Percentiles rank a stretch among this genome's conserved stretches.
Conservation (phyloP, 2,888 invertebrate species). For the Eilema sororculum region DNA sequence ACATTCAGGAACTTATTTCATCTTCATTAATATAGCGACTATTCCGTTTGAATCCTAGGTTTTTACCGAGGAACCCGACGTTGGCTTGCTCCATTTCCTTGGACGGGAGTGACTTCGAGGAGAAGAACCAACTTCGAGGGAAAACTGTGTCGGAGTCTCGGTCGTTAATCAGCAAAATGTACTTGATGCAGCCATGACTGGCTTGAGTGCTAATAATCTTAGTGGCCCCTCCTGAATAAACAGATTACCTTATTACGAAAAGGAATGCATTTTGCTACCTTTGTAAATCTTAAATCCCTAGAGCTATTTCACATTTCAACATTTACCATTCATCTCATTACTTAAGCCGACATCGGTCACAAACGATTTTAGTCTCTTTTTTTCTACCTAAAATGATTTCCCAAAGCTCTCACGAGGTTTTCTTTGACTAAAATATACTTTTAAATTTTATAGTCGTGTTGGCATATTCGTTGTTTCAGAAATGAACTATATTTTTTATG, state of each 20-base stretch:
- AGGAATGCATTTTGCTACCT: neutral
- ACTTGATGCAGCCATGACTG: neutral
- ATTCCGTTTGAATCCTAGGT: too few relatives aligned
- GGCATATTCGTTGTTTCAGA: neutral
- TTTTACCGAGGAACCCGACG: too few relatives aligned
- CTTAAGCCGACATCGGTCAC: conserved; percentile 34
- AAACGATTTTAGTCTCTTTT: conserved; percentile 37
- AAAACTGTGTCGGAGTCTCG: too few relatives aligned
- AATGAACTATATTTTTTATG: neutral
- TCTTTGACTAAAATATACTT: conserved; percentile 28
- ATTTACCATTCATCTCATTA: conserved; percentile 40
- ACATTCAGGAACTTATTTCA: too few relatives aligned
- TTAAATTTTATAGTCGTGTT: conserved; percentile 19
- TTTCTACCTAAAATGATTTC: conserved; percentile 38
- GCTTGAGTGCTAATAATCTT: neutral
- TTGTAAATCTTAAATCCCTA: conserved; percentile 27
- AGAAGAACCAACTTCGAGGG: too few relatives aligned
- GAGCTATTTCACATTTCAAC: conserved; percentile 23
- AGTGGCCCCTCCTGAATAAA: neutral
- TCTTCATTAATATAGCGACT: too few relatives aligned
- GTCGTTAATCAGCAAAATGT: neutral
- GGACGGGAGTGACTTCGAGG: too few relatives aligned
- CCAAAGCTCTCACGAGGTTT: conserved; percentile 34
- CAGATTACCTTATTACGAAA: too few relatives aligned
- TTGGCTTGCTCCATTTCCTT: too few relatives aligned